Base-by-base conservation (phyloP, 2,113 vertebrate genomes). In the Microtus pennsylvanicus region DNA sequence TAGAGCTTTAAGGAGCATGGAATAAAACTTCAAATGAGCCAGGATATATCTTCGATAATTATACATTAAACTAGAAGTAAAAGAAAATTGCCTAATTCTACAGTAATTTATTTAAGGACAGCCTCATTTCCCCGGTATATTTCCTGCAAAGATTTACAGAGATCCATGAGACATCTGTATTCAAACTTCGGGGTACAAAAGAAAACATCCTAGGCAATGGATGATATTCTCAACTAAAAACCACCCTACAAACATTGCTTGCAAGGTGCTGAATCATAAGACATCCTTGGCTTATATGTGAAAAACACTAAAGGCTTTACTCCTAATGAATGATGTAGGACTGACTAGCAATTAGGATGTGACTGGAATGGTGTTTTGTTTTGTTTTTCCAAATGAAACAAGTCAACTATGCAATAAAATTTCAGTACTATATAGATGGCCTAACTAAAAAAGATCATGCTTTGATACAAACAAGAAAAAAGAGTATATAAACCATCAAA, bases 251-350 rank as follows among this genome's bases (percentile, higher is more conserved):
- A 90, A 97, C 86, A 80, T 13, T 87, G 38, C 78, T 65, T 95
- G 7, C 89, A 90, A 96, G 92, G 38, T 81, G 83, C 93, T 93
- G 87, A 87, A 81, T 96, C 96, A 83, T 94, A 91, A 95, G 89
- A 97, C 94, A 97, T 72, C 89, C 93, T 93, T 97, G 92, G 63
- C 90, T 95, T 96, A 87, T 82, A 96, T 83, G 72, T 96, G 96
- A 52, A 89, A 96, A 97, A 95, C 61, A 81, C 77, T 96, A 80
- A 77, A 90, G 87, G 90, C 42, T 97, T 96, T 96, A 90, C 94
- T 97, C 95, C 93, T 95, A 97, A 97, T 94, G 94, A 97, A 96
- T 95, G 97, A 96, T 94, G 92, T 75, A 97, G 94, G 87, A 90
- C 87, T 96, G 85, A 90, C 83, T 95, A 95, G 95, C 93, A 96